These are phyloP conservation scores for Caenorhabditis becei DNA, from an alignment of 2,888 invertebrate genomes.

Conservation along the genomic window DNA sequence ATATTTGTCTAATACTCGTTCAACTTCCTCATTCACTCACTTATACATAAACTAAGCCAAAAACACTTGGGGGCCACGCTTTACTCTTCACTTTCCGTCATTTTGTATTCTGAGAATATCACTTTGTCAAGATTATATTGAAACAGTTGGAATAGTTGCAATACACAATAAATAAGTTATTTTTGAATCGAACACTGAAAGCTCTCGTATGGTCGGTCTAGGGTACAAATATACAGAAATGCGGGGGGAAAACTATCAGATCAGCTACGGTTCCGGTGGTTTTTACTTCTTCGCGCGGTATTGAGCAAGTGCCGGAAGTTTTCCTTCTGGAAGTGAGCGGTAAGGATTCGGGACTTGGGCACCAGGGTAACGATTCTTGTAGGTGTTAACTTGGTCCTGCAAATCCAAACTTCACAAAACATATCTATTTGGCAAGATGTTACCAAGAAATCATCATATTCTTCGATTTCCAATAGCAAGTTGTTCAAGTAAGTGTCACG, in stretches of 20 bases:
- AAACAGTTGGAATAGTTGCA: neutral
- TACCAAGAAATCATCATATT: slow-evolving; percentile 71
- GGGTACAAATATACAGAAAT: neutral
- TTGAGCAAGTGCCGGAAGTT: slow-evolving; percentile 64
- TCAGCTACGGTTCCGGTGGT: neutral
- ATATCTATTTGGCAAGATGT: neutral
- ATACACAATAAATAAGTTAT: slow-evolving; percentile 45
- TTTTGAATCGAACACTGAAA: slow-evolving; percentile 26
- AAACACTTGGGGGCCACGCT: slow-evolving; percentile 14
- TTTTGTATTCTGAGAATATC: slow-evolving; percentile 6
- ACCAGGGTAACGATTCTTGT: slow-evolving; percentile 60
- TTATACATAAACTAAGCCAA: neutral
- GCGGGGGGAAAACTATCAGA: neutral
- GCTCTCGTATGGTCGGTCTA: slow-evolving; percentile 39
- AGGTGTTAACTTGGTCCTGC: slow-evolving; percentile 66
- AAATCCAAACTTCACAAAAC: neutral
- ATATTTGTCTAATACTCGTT: neutral
- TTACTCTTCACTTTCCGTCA: slow-evolving; percentile 9
- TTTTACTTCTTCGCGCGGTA: slow-evolving; percentile 31
- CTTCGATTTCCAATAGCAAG: slow-evolving; percentile 67
- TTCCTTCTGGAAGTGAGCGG: slow-evolving; percentile 64
- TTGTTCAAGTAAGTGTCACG: slow-evolving; percentile 65
- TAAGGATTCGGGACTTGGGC: slow-evolving; percentile 66
- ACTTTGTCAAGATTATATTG: neutral
- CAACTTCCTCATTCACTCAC: neutral